phyloP scores from a whole-genome alignment of 2,113 vertebrate genomes.

The Egretta garzetta region DNA sequence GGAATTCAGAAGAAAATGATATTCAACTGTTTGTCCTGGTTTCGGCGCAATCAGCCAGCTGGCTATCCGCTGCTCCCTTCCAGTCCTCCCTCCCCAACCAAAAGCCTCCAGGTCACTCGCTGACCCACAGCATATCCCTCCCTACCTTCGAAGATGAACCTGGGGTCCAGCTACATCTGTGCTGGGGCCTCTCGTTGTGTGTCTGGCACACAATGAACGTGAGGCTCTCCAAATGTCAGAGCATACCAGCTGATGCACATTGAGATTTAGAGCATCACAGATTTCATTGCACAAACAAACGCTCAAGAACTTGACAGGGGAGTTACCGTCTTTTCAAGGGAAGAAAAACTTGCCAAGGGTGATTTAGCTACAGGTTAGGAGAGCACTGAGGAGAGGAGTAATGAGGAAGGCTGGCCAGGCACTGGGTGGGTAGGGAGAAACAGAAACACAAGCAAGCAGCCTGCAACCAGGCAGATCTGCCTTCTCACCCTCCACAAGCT shows the following conservation, averaged over 20 bases:
- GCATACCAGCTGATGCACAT: constrained; percentile 70
- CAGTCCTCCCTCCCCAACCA: constrained; percentile 19
- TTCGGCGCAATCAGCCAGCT: background rate
- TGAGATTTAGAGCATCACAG: constrained; percentile 69
- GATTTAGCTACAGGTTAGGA: constrained; percentile 55
- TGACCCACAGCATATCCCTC: constrained; percentile 44
- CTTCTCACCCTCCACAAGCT: background rate
- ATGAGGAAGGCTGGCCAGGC: background rate
- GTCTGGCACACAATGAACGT: constrained; percentile 48
- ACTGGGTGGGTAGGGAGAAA: background rate
- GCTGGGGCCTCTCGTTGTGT: constrained; percentile 54
- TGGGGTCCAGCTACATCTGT: constrained; percentile 67
- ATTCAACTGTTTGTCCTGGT: constrained; percentile 50
- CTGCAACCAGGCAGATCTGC: background rate
- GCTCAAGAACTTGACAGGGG: constrained; percentile 57
- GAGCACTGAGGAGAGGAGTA: background rate
- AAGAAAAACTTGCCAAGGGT: constrained; percentile 39
- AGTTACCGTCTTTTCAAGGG: constrained; percentile 17
- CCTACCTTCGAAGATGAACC: constrained; percentile 58
- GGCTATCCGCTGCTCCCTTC: constrained; percentile 14
- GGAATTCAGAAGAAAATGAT: constrained; percentile 56
- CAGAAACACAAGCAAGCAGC: background rate
- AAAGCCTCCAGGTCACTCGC: constrained; percentile 52
- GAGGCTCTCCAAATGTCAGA: constrained; percentile 62
- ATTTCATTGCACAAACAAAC: constrained; percentile 60